Evolutionary conservation across 2,888 invertebrate genomes (phyloP), one percentile per base, ranked within the genome.

Genomic region (Drosophila barbarae): DNA sequence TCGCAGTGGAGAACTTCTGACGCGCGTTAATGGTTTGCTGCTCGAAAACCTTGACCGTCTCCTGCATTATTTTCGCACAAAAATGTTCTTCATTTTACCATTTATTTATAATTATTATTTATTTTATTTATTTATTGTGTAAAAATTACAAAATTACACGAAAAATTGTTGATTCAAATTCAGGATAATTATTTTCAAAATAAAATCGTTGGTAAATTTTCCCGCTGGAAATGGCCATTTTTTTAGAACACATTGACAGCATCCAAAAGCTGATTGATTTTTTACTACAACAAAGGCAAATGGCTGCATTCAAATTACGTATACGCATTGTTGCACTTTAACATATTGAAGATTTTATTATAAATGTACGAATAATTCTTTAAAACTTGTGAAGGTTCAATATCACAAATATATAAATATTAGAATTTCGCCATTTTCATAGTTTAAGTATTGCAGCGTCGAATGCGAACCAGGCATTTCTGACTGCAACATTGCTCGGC

Each of bases 1-100:
- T 5, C 83, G 84, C 41, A 75, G 85, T 10, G 82, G 85, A 8
- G 87, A 87, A 53, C 18, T 18, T 18, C 18, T 18, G 18, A 18
- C 18, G 18, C 18, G 18, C 18, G 18, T 18, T 18, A 18, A 18
- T 18, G 18, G 18, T 18, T 18, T 18, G 18, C 18, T 18, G 18
- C 1, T 18, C 18, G 18, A 18, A 1, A 1, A 18, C 18, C 18
- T 18, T 18, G 18, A 18, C 18, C 18, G 18, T 18, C 18, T 18
- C 18, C 18, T 18, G 18, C 3, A 21, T 21, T 21, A 21, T 21
- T 21, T 21, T 21, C 21, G 3, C 21, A 21, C 21, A 21, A 49
- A 21, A 6, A 9, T n/a, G 1, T 3, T 6, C 10, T 7, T 30
- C 18, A 8, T 18, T 5, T 9, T 13, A 23, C 12, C 13, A 23